Base-by-base conservation (phyloP, 2,113 vertebrate species). In the Saguinus imperator region DNA sequence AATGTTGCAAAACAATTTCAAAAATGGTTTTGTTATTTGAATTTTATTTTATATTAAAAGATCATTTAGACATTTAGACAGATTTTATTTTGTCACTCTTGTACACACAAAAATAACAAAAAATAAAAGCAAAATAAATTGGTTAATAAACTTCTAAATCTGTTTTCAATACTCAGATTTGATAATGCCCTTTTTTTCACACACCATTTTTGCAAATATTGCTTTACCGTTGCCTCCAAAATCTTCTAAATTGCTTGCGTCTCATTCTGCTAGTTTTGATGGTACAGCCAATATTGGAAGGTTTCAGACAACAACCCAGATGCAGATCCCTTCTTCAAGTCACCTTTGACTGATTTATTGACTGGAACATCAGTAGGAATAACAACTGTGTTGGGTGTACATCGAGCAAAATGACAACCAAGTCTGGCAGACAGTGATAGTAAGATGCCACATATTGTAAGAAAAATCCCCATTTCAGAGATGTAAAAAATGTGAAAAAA, bases 1-100 rank as follows among this genome's bases (percentile, higher is more conserved):
- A 68, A n/a, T 70, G 17, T 57, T 94, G 3, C 40, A 58, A 92
- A 50, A 83, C 32, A 52, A 35, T 64, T 9, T 50, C 29, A 75
- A 85, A 66, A 82, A 81, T 52, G 6, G 18, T 81, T 92, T 89
- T 16, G n/a, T 70, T 5, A 58, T 29, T 76, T 84, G n/a, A 45
- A 87, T 76, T 97, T 97, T 89, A 80, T 85, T 91, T 91, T 80
- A 35, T 52, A 75, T 52, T 80, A 23, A 91, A 96, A 84, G n/a
- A 82, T 86, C 52, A 52, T 57, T 93, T 58, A 84, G 55, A 94
- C 52, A 52, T 57, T 93, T 58, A 84, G 55, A 94, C 76, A 81
- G 45, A 94, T 84, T 94, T 91, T 29, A 84, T 87, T 84, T 83
- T 80, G 55, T 58, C 21, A 87, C n/a, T 83, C 35, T 79, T 57